A percentile compares a stretch with the other conserved stretches of the same genome.
Conservation (phyloP, 1,140 invertebrate genomes). For the Pristionchus pacificus region DNA sequence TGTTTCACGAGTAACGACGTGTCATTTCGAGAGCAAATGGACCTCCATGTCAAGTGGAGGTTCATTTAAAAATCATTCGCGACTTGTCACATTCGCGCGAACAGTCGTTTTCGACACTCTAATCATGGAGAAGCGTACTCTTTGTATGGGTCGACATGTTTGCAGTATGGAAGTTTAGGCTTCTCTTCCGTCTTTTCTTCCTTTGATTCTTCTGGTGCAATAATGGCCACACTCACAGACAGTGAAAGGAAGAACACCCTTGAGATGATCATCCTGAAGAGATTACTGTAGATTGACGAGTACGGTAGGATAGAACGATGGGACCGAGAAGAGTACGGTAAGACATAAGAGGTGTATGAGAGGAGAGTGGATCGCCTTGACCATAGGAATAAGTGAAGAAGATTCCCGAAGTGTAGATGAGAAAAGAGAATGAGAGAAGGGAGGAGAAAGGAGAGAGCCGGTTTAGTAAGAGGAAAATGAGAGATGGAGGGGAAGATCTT, state of each 20-base stretch:
- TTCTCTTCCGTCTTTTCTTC: constrained; percentile 8
- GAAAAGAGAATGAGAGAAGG: neutral
- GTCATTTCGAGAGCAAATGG: no score
- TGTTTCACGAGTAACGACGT: no score
- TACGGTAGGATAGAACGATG: constrained; percentile 4
- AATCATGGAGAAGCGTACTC: no score
- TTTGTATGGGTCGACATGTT: constrained; percentile 33
- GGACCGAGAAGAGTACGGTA: neutral
- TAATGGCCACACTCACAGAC: neutral
- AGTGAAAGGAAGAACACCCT: neutral
- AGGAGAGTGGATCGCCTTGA: neutral
- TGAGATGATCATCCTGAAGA: no score
- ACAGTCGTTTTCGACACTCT: no score
- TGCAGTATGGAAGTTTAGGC: constrained; percentile 19
- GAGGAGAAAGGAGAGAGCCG: neutral
- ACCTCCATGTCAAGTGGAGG: no score
- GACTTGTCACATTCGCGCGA: no score
- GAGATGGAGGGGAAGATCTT: no score
- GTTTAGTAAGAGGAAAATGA: neutral
- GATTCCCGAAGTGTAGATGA: neutral
- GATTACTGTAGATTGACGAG: no score
- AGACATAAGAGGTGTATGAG: neutral
- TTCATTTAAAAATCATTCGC: no score
- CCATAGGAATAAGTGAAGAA: neutral
- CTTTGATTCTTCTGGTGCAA: neutral